phyloP scores from a whole-genome alignment of 2,113 vertebrate species.

The Saguinus imperator region DNA sequence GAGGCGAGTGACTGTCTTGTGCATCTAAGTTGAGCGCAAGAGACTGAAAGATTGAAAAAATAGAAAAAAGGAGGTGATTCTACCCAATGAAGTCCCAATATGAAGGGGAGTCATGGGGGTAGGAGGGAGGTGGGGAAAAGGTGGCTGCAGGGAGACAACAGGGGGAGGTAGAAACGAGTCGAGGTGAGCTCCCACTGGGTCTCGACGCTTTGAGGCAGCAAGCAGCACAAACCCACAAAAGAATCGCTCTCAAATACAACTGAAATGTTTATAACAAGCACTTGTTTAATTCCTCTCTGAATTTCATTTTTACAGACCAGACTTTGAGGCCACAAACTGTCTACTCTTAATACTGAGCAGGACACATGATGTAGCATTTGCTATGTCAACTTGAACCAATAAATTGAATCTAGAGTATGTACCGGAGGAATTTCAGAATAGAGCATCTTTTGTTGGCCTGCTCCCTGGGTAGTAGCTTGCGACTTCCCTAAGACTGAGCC shows the following conservation, averaged over 20 bases:
- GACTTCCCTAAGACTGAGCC: neutral
- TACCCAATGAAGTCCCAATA: neutral
- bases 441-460: neutral
- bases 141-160: rapidly evolving
- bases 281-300: neutral
- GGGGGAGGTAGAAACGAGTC: rapidly evolving
- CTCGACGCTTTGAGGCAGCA: rapidly evolving
- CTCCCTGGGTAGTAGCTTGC: rapidly evolving
- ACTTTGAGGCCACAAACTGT: neutral
- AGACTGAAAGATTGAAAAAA: neutral
- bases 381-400: neutral
- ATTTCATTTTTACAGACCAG: neutral
- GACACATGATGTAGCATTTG: neutral
- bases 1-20: neutral
- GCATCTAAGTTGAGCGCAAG: neutral
- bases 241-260: neutral
- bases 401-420: rapidly evolving
- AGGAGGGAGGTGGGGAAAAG: neutral
- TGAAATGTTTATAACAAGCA: rapidly evolving
- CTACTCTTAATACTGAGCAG: no score
- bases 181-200: rapidly evolving
- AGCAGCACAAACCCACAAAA: rapidly evolving
- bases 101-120: neutral
- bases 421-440: rapidly evolving
- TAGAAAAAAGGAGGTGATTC: neutral